Evolutionary conservation across 2,888 invertebrate genomes (phyloP), one percentile per base, ranked within the genome.

Genomic region (Saturnia pavonia): DNA sequence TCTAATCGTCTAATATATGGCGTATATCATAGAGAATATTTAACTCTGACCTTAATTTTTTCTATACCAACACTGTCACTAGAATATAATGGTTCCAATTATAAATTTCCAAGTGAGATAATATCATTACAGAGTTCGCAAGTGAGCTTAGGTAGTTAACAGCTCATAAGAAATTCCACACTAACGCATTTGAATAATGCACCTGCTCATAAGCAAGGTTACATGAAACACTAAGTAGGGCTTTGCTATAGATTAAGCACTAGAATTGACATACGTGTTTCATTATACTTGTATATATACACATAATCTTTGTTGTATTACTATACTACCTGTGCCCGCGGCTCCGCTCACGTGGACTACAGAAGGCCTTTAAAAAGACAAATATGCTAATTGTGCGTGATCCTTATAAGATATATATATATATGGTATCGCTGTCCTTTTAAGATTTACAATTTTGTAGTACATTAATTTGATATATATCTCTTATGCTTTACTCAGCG

Each of bases 151-250:
- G 69, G 74, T 69, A 66, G 75, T 69, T 71, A 42, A 42, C 51
- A 70, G 71, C 74, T 80, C 75, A 77, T 80, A 76, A 80, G 77
- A 72, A 71, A 80, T 80, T 79, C 77, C 68, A 70, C 72, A 67
- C 69, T 68, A 67, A 75, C 71, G 69, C 73, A 75, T 73, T 75
- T 78, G 75, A 77, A 80, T 80, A 80, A 79, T 80, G 76, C 70
- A 82, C 77, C 75, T 70, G 75, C 76, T 75, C 72, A 63, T 74
- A 70, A 69, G 70, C 73, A 74, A 69, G 74, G 77, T 76, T 72
- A 75, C 74, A 74, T 74, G 70, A 71, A 75, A 73, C 72, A 70
- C 70, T 69, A 67, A 66, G 57, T 63, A 48, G 3, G 19, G 67
- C 42, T 51, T n/a, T 27, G 54, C 0, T 42, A 63, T 65, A 65